A percentile compares a stretch with the other conserved stretches of the same genome.
Evolutionary conservation across 92 coral and sea anemone species (phyloP).

Genomic region (Parazoanthus atlanticus): DNA sequence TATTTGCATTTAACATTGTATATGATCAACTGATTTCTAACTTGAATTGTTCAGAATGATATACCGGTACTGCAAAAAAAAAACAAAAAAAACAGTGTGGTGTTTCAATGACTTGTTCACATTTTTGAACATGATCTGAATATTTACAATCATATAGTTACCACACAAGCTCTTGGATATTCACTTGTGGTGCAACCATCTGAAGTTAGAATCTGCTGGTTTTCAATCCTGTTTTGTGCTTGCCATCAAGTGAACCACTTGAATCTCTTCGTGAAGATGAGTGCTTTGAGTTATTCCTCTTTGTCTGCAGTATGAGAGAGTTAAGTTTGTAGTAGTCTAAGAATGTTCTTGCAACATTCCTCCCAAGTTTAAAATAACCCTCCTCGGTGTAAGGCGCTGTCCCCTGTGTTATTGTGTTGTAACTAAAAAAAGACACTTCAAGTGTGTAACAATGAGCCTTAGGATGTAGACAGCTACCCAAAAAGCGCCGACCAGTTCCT

Average conservation of each 20-base stretch:
- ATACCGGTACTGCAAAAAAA: no score
- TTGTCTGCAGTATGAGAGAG: conserved; percentile 63
- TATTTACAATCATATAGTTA: background rate
- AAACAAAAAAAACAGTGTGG: no score
- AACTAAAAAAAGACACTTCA: conserved; percentile 97
- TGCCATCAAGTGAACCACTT: conserved; percentile 48
- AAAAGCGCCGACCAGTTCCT: conserved; percentile 94
- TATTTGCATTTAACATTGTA: no score
- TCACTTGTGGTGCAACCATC: background rate
- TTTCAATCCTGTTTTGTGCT: conserved; percentile 25
- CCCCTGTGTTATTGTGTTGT: conserved; percentile 72
- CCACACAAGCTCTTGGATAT: background rate
- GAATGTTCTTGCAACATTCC: conserved; percentile 96
- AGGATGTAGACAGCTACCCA: conserved; percentile 93
- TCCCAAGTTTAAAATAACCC: conserved; percentile 86
- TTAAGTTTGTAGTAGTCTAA: conserved; percentile 91
- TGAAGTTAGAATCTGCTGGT: background rate
- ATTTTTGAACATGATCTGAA: no score
- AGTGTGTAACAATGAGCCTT: conserved; percentile 96
- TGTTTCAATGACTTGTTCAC: no score
- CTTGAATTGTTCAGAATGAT: no score
- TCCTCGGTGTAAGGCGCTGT: conserved; percentile 96
- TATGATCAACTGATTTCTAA: no score
- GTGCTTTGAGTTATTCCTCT: conserved; percentile 49
- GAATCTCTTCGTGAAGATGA: conserved; percentile 53